Conservation (phyloP, 2,888 invertebrate species). For the Stenoptilia bipunctidactyla region DNA sequence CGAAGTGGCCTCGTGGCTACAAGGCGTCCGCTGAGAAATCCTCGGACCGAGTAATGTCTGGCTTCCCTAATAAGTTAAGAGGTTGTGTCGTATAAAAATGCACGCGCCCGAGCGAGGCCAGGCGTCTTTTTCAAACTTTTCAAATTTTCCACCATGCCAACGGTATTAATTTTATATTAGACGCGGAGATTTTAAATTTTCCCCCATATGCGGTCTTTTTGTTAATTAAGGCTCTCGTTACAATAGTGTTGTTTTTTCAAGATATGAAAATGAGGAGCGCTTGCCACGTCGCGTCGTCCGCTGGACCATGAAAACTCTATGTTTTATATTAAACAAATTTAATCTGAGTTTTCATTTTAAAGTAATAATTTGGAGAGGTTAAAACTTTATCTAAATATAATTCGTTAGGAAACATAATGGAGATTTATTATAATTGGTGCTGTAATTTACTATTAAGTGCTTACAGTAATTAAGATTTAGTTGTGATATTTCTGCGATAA, state of each 20-base stretch:
- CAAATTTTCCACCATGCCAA: constrained; percentile 59
- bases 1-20: constrained; percentile 28
- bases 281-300: too few relatives aligned
- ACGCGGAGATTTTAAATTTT: constrained; percentile 44
- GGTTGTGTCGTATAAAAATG: constrained; percentile 65
- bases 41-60: constrained; percentile 37
- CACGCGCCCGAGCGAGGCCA: constrained; percentile 52
- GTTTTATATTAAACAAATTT: too few relatives aligned
- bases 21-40: constrained; percentile 27
- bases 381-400: too few relatives aligned
- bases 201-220: constrained; percentile 41
- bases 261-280: not conserved
- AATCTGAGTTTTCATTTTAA: too few relatives aligned
- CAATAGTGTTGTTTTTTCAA: constrained; percentile 17
- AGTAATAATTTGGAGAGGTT: too few relatives aligned
- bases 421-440: not conserved
- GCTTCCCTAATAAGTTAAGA: constrained; percentile 65
- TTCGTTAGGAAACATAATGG: not conserved
- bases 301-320: too few relatives aligned
- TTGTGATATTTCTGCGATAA: not conserved
- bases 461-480: not conserved
- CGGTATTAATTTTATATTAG: constrained; percentile 64
- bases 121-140: constrained; percentile 63
- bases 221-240: constrained; percentile 40
- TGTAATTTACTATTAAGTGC: not conserved